phyloP scores from a whole-genome alignment of 2,888 invertebrate species.

The Chouioia cunea region DNA sequence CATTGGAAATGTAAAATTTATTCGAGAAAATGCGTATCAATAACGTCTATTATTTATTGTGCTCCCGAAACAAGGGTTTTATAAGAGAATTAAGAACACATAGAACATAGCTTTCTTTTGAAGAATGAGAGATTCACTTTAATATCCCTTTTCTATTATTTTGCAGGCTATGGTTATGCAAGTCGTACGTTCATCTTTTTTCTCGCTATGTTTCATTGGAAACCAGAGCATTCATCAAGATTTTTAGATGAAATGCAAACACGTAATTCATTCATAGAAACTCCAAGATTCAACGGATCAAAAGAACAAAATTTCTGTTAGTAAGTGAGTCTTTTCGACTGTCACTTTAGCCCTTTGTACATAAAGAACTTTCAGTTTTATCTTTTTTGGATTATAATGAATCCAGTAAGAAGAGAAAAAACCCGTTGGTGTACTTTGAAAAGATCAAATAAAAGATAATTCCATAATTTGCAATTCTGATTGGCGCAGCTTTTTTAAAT shows the following conservation, averaged over 20 bases:
- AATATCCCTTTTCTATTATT: constrained; percentile 36
- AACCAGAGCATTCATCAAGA: constrained; percentile 13
- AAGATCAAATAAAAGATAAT: no score
- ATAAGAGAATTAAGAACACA: constrained; percentile 47
- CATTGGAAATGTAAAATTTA: constrained; percentile 35
- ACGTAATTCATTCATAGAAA: constrained; percentile 5
- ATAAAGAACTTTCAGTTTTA: no score
- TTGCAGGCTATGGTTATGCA: constrained; percentile 26
- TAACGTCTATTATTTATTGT: constrained; percentile 19
- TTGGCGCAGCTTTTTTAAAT: no score
- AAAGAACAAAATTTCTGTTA: no score
- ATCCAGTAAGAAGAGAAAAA: no score
- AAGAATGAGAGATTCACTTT: constrained; percentile 40
- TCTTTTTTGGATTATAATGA: no score
- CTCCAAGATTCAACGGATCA: no score
- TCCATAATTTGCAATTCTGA: no score
- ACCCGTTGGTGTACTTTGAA: no score
- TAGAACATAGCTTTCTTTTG: constrained; percentile 39
- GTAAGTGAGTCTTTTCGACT: no score
- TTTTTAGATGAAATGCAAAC: constrained; percentile 19
- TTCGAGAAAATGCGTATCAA: constrained; percentile 42
- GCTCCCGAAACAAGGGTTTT: constrained; percentile 24
- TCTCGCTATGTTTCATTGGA: neutral
- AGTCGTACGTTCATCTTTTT: constrained; percentile 14
- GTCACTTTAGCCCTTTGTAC: no score